Conservation (phyloP, 2,113 vertebrate species). For the Scomber scombrus region DNA sequence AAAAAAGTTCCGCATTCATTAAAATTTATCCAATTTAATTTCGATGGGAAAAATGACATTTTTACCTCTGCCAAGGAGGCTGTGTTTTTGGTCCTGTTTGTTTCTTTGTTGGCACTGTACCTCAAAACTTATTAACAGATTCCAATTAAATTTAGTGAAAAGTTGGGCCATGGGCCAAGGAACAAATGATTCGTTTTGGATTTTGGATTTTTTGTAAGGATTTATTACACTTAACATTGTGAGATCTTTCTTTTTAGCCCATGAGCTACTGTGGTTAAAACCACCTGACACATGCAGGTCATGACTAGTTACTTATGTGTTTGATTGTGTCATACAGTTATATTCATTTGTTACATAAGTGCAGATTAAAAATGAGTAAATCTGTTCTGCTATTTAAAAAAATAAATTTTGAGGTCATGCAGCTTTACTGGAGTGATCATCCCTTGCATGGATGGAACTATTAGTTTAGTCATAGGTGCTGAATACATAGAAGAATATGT, state of each 20-base stretch:
- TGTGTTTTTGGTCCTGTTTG: conserved; percentile 11
- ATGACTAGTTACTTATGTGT: too few species aligned
- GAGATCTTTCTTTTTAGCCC: background rate
- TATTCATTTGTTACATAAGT: background rate
- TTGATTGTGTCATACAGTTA: too few species aligned
- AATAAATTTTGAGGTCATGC: background rate
- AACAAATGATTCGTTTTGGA: background rate
- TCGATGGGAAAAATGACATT: background rate
- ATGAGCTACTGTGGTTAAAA: background rate
- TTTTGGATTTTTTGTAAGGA: background rate
- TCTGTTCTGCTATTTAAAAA: background rate
- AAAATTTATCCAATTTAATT: conserved; percentile 24
- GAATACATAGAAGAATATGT: background rate
- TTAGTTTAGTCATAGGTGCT: background rate
- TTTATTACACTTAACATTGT: background rate
- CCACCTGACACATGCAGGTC: background rate
- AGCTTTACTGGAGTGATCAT: background rate
- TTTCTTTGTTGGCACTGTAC: conserved; percentile 11
- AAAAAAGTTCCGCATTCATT: background rate
- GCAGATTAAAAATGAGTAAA: background rate
- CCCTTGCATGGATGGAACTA: background rate
- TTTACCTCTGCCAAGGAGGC: background rate
- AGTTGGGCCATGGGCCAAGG: conserved; percentile 4
- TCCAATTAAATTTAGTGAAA: conserved; percentile 12
- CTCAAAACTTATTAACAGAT: conserved; percentile 20